Evolutionary conservation across 2,888 invertebrate species (phyloP).

Genomic region (Zaprionus lineosus): DNA sequence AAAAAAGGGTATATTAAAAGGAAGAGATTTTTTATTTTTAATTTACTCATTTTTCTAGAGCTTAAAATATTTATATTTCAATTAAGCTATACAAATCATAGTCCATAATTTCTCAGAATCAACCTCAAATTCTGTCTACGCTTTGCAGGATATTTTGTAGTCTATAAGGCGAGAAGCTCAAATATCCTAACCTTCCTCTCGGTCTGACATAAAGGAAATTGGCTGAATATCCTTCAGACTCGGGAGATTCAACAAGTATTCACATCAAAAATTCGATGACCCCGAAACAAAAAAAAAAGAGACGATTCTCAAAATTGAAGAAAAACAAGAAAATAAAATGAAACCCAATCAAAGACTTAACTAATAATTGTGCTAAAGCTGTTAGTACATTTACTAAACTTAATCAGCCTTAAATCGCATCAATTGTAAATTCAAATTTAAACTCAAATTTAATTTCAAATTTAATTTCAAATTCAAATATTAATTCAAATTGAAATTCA

Average conservation of each 20-base stretch:
- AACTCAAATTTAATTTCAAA: background rate
- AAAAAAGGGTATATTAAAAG: no score
- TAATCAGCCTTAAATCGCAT: no score
- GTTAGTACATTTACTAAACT: no score
- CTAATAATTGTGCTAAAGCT: background rate
- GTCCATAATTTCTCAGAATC: no score
- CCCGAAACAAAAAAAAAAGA: conserved; percentile 1
- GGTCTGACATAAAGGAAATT: conserved; percentile 41
- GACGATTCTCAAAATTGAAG: conserved; percentile 12
- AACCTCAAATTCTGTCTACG: background rate
- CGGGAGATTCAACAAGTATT: conserved; percentile 55
- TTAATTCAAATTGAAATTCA: no score
- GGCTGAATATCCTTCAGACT: conserved; percentile 26
- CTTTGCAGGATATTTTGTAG: conserved; percentile 7
- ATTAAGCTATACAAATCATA: no score
- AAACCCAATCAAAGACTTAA: background rate
- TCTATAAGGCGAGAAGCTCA: no score
- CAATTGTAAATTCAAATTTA: background rate
- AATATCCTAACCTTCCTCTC: no score
- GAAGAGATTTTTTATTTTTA: no score
- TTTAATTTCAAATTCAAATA: no score
- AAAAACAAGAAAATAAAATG: background rate
- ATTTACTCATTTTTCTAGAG: no score
- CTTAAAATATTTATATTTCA: no score
- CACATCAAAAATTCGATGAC: background rate